Percentiles rank a stretch among this genome's conserved stretches.
Evolutionary conservation across 1,140 invertebrate genomes (phyloP).

Genomic region (Anthonomus grandis): DNA sequence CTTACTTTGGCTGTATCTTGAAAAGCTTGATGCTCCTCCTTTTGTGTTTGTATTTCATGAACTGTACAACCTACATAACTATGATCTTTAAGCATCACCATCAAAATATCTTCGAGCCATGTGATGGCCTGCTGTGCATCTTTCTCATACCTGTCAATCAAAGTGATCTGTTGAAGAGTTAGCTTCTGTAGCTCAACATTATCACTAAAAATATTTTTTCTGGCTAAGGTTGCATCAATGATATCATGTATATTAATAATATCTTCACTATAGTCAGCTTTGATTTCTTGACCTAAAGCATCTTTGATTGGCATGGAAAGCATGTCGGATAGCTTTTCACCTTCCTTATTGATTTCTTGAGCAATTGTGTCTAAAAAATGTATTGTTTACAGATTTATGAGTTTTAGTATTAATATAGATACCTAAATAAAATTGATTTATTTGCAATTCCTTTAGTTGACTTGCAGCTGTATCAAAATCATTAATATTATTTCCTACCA

Average conservation of each 20-base stretch:
- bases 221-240: constrained; percentile 60
- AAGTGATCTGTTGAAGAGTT: constrained; percentile 70
- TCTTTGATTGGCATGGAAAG: constrained; percentile 78
- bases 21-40: constrained; percentile 72
- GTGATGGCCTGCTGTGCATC: constrained; percentile 71
- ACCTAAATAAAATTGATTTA: constrained; percentile 55
- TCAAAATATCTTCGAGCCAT: constrained; percentile 72
- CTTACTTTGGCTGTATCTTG: constrained; percentile 72
- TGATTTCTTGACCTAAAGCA: constrained; percentile 68
- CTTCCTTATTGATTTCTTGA: constrained; percentile 68
- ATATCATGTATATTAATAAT: constrained; percentile 69
- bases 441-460: constrained; percentile 57
- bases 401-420: constrained; percentile 5
- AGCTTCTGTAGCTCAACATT: constrained; percentile 69
- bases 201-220: constrained; percentile 64
- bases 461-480: constrained; percentile 55
- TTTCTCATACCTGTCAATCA: constrained; percentile 71
- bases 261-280: constrained; percentile 68
- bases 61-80: constrained; percentile 69
- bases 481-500: constrained; percentile 58
- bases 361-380: constrained; percentile 48
- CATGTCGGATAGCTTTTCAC: constrained; percentile 75
- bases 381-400: constrained; percentile 23
- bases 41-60: constrained; percentile 70
- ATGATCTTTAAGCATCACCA: constrained; percentile 66